Percentiles rank a stretch among this genome's conserved stretches.
Evolutionary conservation across 2,797 vertebrate species (phyloP).

Genomic region (Rhinoraja longicauda): DNA sequence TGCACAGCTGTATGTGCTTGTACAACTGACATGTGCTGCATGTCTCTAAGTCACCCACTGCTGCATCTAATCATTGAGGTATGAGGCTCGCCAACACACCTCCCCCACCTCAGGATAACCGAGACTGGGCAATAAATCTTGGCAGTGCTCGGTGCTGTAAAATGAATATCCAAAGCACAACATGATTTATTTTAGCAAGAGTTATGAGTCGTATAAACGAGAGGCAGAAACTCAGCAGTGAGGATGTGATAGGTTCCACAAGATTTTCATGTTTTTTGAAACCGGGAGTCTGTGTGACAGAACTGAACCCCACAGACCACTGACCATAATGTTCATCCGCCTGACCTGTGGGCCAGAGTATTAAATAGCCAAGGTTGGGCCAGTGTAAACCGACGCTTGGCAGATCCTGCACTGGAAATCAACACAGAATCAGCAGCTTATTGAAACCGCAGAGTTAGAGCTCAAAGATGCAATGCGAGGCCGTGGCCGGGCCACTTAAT

Average conservation of each 20-base stretch:
- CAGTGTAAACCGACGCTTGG: not conserved
- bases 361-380: not conserved
- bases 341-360: not conserved
- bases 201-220: too few relatives aligned
- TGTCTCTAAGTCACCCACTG: not conserved
- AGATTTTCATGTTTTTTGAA: not conserved
- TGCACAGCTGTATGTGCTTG: too few relatives aligned
- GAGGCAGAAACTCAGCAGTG: too few relatives aligned
- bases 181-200: not conserved
- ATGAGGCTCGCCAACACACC: too few relatives aligned
- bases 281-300: too few relatives aligned
- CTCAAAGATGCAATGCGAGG: not conserved
- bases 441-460: not conserved
- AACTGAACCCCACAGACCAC: not conserved
- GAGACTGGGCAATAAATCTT: not conserved
- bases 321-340: not conserved
- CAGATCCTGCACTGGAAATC: not conserved
- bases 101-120: not conserved
- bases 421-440: not conserved
- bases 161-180: too few relatives aligned
- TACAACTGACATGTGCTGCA: too few relatives aligned
- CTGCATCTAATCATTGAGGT: not conserved
- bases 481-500: not conserved
- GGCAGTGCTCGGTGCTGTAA: not conserved
- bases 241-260: not conserved